These are phyloP conservation scores for Styela clava DNA, from an alignment of 23 tunicate species.

Conservation along the genomic window DNA sequence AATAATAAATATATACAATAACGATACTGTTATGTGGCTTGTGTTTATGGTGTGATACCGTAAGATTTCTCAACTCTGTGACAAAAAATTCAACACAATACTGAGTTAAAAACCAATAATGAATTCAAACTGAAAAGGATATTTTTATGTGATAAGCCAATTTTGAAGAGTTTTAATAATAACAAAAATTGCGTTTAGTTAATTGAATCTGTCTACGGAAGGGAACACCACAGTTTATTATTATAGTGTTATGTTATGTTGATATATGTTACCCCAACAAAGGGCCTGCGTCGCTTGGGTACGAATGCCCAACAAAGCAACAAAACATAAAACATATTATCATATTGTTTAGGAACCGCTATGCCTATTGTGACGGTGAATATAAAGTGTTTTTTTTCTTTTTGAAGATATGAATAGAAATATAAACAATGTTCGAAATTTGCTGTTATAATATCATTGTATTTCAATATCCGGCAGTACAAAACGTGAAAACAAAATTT, in stretches of 20 bases:
- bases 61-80: neutral
- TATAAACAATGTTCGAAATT: neutral
- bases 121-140: too few relatives aligned
- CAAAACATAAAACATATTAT: neutral
- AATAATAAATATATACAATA: neutral
- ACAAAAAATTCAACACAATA: too few relatives aligned
- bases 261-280: neutral
- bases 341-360: neutral
- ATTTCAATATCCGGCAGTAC: too few relatives aligned
- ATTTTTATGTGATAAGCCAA: too few relatives aligned
- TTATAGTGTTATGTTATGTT: neutral
- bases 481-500: too few relatives aligned
- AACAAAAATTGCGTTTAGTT: too few relatives aligned
- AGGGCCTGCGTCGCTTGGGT: neutral
- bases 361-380: neutral
- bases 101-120: too few relatives aligned
- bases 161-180: too few relatives aligned
- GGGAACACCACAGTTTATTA: neutral
- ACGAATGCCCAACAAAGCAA: neutral
- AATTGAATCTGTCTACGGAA: too few relatives aligned
- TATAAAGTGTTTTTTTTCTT: neutral
- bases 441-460: too few relatives aligned
- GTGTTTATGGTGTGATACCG: too few relatives aligned
- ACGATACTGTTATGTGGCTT: neutral
- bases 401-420: neutral